Evolutionary conservation across 2,113 vertebrate species (phyloP).

Genomic region (Alligator sinensis): DNA sequence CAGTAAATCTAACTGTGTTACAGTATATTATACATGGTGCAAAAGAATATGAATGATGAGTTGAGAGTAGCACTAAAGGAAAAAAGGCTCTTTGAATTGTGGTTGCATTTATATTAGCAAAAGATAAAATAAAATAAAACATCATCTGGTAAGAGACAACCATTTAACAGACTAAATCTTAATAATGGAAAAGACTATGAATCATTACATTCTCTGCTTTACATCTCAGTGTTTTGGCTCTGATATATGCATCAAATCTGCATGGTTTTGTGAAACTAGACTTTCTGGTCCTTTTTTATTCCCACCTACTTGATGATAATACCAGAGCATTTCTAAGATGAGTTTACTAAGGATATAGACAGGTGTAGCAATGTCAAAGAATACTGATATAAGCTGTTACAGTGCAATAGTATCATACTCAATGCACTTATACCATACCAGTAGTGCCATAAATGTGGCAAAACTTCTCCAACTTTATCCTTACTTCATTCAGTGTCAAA

Average conservation of each 20-base stretch:
- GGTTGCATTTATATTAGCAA: constrained; percentile 41
- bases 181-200: neutral
- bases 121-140: constrained; percentile 9
- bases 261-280: neutral
- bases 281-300: neutral
- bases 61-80: constrained; percentile 53
- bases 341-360: neutral
- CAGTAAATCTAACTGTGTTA: constrained; percentile 68
- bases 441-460: too few relatives aligned
- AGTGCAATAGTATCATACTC: too few relatives aligned
- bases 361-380: neutral
- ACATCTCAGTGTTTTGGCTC: neutral
- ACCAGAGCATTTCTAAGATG: neutral
- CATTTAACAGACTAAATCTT: constrained; percentile 24
- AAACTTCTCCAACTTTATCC: too few relatives aligned
- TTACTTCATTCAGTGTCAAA: too few relatives aligned
- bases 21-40: constrained; percentile 49
- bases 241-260: neutral
- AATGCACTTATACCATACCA: too few relatives aligned
- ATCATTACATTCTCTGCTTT: neutral
- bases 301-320: neutral
- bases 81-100: constrained; percentile 58
- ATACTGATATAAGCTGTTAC: too few relatives aligned
- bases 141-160: constrained; percentile 21
- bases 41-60: constrained; percentile 67